These are phyloP conservation scores for Sarcoramphus papa DNA, from an alignment of 2,797 vertebrate species.

Conservation along the genomic window DNA sequence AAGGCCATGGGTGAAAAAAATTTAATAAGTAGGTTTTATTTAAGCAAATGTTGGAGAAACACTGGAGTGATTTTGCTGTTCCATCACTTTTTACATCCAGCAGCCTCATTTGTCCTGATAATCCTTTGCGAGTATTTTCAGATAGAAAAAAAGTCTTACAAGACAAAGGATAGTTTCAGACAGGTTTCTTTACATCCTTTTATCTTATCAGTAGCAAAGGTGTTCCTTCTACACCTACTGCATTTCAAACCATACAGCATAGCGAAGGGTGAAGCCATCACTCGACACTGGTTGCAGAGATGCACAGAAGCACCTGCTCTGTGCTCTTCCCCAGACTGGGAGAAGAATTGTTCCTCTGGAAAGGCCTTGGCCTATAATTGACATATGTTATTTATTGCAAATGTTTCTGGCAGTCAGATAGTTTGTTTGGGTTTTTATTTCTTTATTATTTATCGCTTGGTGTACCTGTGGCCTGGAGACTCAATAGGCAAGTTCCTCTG, in stretches of 20 bases:
- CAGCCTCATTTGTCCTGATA: not conserved
- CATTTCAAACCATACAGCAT: accelerated
- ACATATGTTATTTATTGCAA: not conserved
- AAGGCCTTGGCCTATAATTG: not conserved
- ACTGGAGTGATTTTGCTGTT: not conserved
- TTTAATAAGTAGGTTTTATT: not conserved
- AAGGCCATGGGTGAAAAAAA: not conserved
- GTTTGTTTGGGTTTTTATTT: not conserved
- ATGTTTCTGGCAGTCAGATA: not conserved
- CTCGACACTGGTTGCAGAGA: not conserved
- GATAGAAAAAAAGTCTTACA: not conserved
- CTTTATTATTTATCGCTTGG: not conserved
- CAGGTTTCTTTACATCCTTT: not conserved
- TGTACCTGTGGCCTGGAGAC: not conserved
- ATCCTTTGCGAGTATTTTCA: not conserved
- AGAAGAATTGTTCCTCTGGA: not conserved
- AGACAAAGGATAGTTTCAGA: not conserved
- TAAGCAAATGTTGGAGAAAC: not conserved
- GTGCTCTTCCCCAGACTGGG: too few species aligned
- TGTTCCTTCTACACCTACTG: not conserved
- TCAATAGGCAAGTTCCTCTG: not conserved
- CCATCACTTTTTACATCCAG: not conserved
- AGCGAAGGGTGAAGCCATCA: not conserved
- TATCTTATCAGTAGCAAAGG: not conserved
- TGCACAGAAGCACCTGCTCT: not conserved